phyloP scores from a whole-genome alignment of 2,888 invertebrate species.

The Chloromyia formosa region DNA sequence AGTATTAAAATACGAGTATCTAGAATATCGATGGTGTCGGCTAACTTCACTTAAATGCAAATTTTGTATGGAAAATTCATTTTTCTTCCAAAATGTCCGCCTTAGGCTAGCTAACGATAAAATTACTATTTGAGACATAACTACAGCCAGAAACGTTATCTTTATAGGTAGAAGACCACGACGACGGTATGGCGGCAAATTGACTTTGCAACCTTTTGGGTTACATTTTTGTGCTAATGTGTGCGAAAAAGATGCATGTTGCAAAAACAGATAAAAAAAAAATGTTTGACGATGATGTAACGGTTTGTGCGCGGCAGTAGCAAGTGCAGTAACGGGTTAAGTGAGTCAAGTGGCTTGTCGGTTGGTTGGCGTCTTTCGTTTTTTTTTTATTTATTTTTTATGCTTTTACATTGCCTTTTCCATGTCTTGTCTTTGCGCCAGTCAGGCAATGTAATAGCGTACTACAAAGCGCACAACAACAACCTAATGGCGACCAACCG shows the following conservation, averaged over 20 bases:
- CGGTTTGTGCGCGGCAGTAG: conserved; percentile 15
- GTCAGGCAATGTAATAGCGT: background rate
- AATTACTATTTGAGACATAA: conserved; percentile 25
- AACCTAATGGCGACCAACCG: background rate
- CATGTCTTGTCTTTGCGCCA: background rate
- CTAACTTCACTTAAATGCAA: conserved; percentile 39
- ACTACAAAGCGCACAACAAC: background rate
- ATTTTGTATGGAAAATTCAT: background rate
- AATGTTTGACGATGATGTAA: conserved; percentile 32
- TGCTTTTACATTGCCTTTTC: background rate
- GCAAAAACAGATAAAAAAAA: conserved; percentile 5
- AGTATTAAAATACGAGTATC: background rate
- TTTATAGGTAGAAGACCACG: no score
- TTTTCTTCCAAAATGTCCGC: conserved; percentile 33
- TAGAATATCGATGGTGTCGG: conserved; percentile 15
- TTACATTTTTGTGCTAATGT: background rate
- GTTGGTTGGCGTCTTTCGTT: background rate
- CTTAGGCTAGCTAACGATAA: conserved; percentile 22
- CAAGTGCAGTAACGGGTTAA: conserved; percentile 39
- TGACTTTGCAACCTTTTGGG: conserved; percentile 19
- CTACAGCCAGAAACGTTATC: background rate
- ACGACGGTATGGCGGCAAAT: background rate
- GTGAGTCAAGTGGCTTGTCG: conserved; percentile 10
- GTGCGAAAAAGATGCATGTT: conserved; percentile 8
- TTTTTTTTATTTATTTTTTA: no score